A percentile compares a stretch with the other conserved stretches of the same genome.
These are phyloP conservation scores for Dendrocincla fuliginosa DNA, from an alignment of 2,797 vertebrate species.

Conservation along the genomic window DNA sequence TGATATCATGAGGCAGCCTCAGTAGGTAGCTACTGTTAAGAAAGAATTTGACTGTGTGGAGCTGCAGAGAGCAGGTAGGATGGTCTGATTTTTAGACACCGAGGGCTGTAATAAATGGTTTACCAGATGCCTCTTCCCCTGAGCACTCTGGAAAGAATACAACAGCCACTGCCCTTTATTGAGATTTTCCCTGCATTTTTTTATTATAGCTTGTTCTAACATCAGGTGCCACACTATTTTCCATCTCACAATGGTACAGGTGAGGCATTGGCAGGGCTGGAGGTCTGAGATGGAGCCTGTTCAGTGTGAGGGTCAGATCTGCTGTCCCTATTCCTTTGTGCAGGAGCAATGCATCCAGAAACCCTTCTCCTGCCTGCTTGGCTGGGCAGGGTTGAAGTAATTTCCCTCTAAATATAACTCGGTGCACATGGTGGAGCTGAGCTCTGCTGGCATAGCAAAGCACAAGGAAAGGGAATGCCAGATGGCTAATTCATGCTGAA, in stretches of 20 bases:
- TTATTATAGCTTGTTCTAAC: not conserved
- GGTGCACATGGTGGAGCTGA: not conserved
- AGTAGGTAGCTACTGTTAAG: not conserved
- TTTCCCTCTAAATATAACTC: constrained; percentile 38
- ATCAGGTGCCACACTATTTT: not conserved
- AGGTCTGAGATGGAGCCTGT: not conserved
- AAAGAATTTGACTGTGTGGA: not conserved
- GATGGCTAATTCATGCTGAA: constrained; percentile 43
- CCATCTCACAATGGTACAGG: accelerated
- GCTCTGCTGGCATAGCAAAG: constrained; percentile 15
- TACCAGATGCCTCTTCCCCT: not conserved
- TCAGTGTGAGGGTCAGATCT: not conserved
- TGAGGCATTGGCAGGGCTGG: not conserved
- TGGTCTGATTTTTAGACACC: not conserved
- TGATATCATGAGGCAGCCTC: not conserved
- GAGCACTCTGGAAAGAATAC: not conserved
- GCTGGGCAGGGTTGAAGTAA: not conserved
- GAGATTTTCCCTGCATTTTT: not conserved
- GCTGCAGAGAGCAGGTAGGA: not conserved
- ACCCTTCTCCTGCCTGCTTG: not conserved
- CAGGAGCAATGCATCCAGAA: not conserved
- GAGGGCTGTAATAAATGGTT: not conserved
- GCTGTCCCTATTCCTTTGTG: not conserved
- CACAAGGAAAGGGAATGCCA: constrained; percentile 20
- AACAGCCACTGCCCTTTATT: not conserved